A percentile compares a stretch with the other conserved stretches of the same genome.
Conservation (phyloP, 2,113 vertebrate genomes). For the Gallinago undulata region DNA sequence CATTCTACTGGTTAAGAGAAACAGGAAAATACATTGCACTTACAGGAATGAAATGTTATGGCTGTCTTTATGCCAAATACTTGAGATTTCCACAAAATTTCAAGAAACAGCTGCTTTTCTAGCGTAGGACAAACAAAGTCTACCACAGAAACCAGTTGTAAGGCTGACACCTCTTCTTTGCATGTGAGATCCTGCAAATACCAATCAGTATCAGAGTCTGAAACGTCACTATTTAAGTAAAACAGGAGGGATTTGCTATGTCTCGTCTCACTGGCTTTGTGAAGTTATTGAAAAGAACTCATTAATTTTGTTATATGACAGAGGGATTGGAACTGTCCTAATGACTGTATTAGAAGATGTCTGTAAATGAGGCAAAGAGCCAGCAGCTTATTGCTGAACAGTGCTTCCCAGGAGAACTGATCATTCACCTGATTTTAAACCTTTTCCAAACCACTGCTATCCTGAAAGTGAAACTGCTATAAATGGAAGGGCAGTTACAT, state of each 20-base stretch:
- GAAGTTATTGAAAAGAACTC: background rate
- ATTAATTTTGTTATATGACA: background rate
- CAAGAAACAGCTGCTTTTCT: background rate
- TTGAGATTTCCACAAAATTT: background rate
- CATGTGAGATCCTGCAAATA: background rate
- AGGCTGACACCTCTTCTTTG: background rate
- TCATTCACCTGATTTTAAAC: conserved; percentile 5
- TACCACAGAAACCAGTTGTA: background rate
- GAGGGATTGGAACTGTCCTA: background rate
- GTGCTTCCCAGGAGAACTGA: background rate
- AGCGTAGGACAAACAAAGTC: background rate
- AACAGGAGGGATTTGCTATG: background rate
- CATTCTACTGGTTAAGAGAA: background rate
- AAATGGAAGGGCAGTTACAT: background rate
- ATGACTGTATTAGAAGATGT: background rate
- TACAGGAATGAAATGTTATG: background rate
- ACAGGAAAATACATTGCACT: background rate
- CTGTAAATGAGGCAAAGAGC: background rate
- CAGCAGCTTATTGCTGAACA: background rate
- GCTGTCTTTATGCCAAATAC: background rate
- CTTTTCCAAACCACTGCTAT: background rate
- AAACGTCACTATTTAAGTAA: background rate
- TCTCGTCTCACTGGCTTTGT: background rate
- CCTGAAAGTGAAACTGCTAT: background rate
- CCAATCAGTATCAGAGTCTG: background rate